Conservation (phyloP, 2,113 vertebrate species). For the Chionomys nivalis region DNA sequence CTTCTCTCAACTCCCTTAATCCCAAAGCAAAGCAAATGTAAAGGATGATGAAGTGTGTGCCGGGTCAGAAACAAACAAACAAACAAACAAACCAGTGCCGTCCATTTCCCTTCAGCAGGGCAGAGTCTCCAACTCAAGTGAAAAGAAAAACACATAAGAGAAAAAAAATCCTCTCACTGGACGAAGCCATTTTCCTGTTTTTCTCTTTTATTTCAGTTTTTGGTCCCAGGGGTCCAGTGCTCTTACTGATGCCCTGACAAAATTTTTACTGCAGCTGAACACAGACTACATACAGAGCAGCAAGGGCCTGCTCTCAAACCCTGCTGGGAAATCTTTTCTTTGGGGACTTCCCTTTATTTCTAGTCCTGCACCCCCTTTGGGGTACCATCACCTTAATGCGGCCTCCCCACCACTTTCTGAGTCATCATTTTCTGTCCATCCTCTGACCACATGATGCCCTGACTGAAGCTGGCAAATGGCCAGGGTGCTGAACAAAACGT, state of each 20-base stretch:
- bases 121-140: not conserved
- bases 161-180: not conserved
- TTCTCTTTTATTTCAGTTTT: not conserved
- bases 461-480: conserved; percentile 46
- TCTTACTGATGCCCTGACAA: not conserved
- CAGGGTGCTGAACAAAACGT: conserved; percentile 40
- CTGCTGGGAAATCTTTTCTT: not conserved
- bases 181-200: not conserved
- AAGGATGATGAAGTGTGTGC: not conserved
- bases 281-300: not conserved
- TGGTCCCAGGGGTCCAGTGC: not conserved
- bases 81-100: not conserved
- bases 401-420: conserved; percentile 47
- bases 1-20: not conserved
- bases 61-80: not conserved
- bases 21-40: not conserved
- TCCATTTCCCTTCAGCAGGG: not conserved
- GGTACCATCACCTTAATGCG: not conserved
- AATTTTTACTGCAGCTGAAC: not conserved
- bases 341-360: not conserved
- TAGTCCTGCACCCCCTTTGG: not conserved
- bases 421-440: conserved; percentile 77
- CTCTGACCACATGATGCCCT: conserved; percentile 70
- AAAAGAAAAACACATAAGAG: not conserved
- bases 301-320: not conserved